These are phyloP conservation scores for Limnephilus lunatus DNA, from an alignment of 2,888 invertebrate species.

Conservation along the genomic window DNA sequence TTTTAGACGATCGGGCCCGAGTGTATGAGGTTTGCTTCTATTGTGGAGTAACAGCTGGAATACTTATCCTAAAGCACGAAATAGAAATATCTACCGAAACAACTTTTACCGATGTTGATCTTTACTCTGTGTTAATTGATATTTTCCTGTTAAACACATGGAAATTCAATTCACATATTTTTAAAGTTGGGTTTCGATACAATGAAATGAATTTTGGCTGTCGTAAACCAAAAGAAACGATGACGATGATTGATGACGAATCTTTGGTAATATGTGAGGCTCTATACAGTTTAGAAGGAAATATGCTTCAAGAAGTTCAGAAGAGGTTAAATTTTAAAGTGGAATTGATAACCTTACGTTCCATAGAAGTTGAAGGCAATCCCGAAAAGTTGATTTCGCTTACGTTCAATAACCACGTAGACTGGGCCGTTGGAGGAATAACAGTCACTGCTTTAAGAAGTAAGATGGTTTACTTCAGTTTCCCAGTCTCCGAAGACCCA, in stretches of 20 bases:
- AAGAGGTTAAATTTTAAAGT: slow-evolving; percentile 35
- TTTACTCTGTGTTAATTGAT: neutral
- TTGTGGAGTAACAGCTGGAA: neutral
- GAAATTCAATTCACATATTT: neutral
- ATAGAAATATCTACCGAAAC: neutral
- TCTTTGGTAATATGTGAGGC: neutral
- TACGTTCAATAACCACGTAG: neutral
- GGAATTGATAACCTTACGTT: slow-evolving; percentile 1
- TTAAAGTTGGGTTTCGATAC: slow-evolving; percentile 10
- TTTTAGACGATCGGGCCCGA: neutral
- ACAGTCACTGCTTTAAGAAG: slow-evolving; percentile 26
- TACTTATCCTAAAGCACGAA: neutral
- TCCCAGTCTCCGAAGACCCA: slow-evolving; percentile 33
- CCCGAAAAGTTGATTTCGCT: neutral
- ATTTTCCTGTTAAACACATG: neutral
- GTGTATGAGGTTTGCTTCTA: slow-evolving; percentile 13
- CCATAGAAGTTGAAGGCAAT: neutral
- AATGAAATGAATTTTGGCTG: slow-evolving; percentile 26
- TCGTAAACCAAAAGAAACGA: neutral
- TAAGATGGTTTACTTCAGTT: slow-evolving; percentile 22
- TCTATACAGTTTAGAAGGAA: slow-evolving; percentile 8
- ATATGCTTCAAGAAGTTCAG: slow-evolving; percentile 9
- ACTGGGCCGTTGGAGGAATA: slow-evolving; percentile 49
- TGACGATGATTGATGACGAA: neutral
- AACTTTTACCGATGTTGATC: neutral